Evolutionary conservation across 2,888 invertebrate species (phyloP).

Genomic region (Heliconius sara): DNA sequence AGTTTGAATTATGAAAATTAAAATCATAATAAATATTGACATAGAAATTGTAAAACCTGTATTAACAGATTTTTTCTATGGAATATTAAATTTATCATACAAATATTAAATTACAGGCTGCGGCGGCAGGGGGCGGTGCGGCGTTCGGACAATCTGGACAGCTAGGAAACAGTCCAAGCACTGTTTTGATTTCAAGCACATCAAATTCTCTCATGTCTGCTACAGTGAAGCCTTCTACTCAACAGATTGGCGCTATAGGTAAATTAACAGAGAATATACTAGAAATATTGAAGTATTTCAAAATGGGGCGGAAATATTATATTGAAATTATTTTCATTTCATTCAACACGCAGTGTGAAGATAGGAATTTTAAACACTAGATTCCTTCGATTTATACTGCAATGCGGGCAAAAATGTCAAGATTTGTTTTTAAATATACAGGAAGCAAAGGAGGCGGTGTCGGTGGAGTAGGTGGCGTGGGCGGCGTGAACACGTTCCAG

Average conservation of each 20-base stretch:
- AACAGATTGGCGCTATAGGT: conserved; percentile 93
- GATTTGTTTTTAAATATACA: conserved; percentile 27
- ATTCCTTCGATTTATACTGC: not conserved
- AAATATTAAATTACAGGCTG: conserved; percentile 56
- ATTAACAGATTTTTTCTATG: too few relatives aligned
- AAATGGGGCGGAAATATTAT: not conserved
- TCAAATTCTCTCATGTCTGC: conserved; percentile 95
- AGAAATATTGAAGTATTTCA: not conserved
- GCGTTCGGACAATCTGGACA: conserved; percentile 92
- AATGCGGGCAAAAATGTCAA: not conserved
- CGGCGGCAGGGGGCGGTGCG: conserved; percentile 85
- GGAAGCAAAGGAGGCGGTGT: conserved; percentile 68
- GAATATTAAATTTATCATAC: not conserved
- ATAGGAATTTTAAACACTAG: not conserved
- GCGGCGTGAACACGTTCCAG: conserved; percentile 78
- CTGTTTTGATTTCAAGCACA: conserved; percentile 93
- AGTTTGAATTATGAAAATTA: too few relatives aligned
- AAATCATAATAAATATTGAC: too few relatives aligned
- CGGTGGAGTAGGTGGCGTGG: conserved; percentile 75
- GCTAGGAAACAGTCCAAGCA: conserved; percentile 91
- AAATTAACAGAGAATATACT: conserved; percentile 43
- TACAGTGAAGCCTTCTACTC: conserved; percentile 91
- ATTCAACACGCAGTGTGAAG: not conserved
- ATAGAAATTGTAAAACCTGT: too few relatives aligned
- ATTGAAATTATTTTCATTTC: not conserved